phyloP scores from a whole-genome alignment of 2,888 invertebrate genomes.

The Keiferia lycopersicella region DNA sequence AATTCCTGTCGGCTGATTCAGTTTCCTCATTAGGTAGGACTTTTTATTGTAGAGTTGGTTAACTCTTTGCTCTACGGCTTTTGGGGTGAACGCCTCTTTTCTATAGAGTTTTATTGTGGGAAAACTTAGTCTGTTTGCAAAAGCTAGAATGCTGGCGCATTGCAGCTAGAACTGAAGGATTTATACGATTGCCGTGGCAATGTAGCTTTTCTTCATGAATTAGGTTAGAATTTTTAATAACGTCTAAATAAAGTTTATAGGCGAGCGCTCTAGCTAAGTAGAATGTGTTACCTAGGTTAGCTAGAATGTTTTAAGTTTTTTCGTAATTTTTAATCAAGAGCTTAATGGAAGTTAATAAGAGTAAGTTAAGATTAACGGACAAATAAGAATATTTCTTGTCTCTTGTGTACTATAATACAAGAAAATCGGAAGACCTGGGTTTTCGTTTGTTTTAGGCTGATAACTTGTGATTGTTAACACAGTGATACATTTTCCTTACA shows the following conservation, averaged over 20 bases:
- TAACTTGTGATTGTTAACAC: too few relatives aligned
- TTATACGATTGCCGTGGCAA: conserved; percentile 15
- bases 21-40: neutral
- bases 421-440: too few relatives aligned
- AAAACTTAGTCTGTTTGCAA: conserved; percentile 24
- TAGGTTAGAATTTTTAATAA: conserved; percentile 17
- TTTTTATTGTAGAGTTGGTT: conserved; percentile 11
- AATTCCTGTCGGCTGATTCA: neutral
- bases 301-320: neutral
- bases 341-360: neutral
- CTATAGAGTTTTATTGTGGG: conserved; percentile 23
- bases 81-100: conserved; percentile 31
- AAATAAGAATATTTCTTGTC: too few relatives aligned
- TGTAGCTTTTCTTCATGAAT: conserved; percentile 15
- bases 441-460: too few relatives aligned
- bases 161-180: conserved; percentile 47
- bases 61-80: neutral
- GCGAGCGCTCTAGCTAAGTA: neutral
- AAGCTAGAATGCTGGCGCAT: conserved; percentile 46
- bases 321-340: neutral
- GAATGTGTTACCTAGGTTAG: neutral
- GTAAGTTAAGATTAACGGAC: too few relatives aligned
- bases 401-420: too few relatives aligned
- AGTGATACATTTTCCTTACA: too few relatives aligned
- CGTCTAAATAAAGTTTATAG: conserved; percentile 2